phyloP scores from a whole-genome alignment of 2,888 invertebrate species.

The Scaeva pyrastri region DNA sequence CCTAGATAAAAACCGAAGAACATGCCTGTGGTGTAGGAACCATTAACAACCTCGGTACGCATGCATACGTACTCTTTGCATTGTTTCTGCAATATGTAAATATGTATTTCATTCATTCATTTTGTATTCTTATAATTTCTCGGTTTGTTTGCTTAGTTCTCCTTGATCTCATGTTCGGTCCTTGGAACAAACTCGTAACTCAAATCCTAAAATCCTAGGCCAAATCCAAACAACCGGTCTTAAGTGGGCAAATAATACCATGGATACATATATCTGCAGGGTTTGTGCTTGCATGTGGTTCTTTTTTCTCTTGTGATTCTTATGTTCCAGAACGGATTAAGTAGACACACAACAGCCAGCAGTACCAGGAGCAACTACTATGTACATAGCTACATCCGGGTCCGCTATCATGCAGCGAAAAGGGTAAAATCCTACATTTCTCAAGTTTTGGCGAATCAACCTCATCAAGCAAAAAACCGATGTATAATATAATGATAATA shows the following conservation, averaged over 20 bases:
- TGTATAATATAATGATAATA: background rate
- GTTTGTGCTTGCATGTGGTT: background rate
- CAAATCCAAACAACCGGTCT: background rate
- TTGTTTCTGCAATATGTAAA: no score
- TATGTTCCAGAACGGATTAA: background rate
- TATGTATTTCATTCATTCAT: no score
- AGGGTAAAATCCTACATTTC: background rate
- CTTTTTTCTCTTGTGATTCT: background rate
- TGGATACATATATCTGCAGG: background rate
- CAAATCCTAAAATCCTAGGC: background rate
- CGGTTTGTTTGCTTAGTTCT: no score
- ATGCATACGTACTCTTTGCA: no score
- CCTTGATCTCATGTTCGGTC: no score
- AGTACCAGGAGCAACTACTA: background rate
- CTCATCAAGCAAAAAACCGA: background rate
- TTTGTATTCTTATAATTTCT: no score
- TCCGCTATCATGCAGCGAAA: background rate
- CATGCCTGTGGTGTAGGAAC: no score
- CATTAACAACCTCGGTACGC: no score
- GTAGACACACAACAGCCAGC: background rate
- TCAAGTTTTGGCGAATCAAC: conserved; percentile 8
- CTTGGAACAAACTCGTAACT: background rate
- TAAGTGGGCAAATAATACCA: no score
- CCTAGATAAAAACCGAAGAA: no score
- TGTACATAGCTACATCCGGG: no score